Evolutionary conservation across 2,888 invertebrate species (phyloP).

Genomic region (Gymnocheta viridis): DNA sequence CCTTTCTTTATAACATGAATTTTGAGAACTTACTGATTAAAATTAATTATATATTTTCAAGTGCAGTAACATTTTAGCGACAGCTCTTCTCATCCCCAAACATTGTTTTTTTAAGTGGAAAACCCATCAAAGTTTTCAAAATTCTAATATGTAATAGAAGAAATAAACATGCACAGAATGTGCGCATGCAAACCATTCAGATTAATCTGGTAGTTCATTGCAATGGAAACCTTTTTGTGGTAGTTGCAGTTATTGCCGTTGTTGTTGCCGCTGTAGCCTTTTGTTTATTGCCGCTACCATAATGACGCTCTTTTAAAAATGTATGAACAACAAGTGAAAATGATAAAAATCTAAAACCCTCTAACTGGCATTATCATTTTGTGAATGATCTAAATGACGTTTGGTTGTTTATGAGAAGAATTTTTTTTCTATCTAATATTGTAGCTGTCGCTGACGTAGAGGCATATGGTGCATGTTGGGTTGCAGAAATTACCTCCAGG

Average conservation of each 20-base stretch:
- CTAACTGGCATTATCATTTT: conserved; percentile 45
- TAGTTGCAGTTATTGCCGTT: too few species aligned
- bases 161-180: conserved; percentile 33
- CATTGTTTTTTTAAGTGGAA: conserved; percentile 11
- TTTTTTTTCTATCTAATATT: conserved; percentile 25
- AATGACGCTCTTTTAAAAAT: conserved; percentile 9
- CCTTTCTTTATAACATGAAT: neutral
- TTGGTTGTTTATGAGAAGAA: conserved; percentile 12
- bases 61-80: conserved; percentile 45
- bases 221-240: conserved; percentile 2
- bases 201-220: conserved; percentile 29
- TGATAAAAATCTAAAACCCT: conserved; percentile 47
- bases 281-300: conserved; percentile 49
- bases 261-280: neutral
- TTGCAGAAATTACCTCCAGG: conserved; percentile 40
- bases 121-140: conserved; percentile 14
- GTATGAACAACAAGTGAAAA: conserved; percentile 47
- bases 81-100: conserved; percentile 35
- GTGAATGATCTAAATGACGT: conserved; percentile 51
- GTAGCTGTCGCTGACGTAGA: neutral
- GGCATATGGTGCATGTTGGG: neutral
- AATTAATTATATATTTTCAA: conserved; percentile 54
- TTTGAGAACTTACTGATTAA: conserved; percentile 33
- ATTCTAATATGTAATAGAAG: neutral
- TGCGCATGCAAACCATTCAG: conserved; percentile 48